A percentile compares a stretch with the other conserved stretches of the same genome.
Evolutionary conservation across 2,888 invertebrate species (phyloP).

Genomic region (Folsomia candida): DNA sequence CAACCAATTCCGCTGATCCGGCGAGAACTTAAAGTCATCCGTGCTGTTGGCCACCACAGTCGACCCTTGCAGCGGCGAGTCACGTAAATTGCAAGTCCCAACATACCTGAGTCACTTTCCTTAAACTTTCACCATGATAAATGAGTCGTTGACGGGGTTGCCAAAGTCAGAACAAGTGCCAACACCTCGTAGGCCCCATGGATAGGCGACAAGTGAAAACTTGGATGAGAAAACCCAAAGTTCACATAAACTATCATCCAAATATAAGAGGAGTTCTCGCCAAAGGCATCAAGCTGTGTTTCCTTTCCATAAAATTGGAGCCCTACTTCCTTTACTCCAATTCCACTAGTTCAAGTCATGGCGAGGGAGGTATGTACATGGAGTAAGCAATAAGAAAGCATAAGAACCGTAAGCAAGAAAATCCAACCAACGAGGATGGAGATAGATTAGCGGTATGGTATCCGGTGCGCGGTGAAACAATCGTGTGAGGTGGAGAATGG

Average conservation of each 20-base stretch:
- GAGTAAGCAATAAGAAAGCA: too few species aligned
- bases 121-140: constrained; percentile 1
- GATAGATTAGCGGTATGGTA: too few species aligned
- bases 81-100: not conserved
- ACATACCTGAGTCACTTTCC: constrained; percentile 4
- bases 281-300: constrained; percentile 1
- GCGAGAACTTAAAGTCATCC: not conserved
- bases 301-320: constrained; percentile 6
- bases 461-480: too few species aligned
- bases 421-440: too few species aligned
- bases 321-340: not conserved
- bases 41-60: not conserved
- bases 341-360: too few species aligned
- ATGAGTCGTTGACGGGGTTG: constrained; percentile 6
- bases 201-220: not conserved
- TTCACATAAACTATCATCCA: not conserved
- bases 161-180: constrained; percentile 1
- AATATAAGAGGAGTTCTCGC: not conserved
- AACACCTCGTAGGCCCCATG: not conserved
- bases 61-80: not conserved
- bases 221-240: not conserved
- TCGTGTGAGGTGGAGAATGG: too few species aligned
- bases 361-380: too few species aligned
- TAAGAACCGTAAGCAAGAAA: too few species aligned
- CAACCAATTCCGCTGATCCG: not conserved